Percentiles rank a stretch among this genome's conserved stretches.
phyloP scores from a whole-genome alignment of 2,797 vertebrate genomes.

The Nannoperca obscura region DNA sequence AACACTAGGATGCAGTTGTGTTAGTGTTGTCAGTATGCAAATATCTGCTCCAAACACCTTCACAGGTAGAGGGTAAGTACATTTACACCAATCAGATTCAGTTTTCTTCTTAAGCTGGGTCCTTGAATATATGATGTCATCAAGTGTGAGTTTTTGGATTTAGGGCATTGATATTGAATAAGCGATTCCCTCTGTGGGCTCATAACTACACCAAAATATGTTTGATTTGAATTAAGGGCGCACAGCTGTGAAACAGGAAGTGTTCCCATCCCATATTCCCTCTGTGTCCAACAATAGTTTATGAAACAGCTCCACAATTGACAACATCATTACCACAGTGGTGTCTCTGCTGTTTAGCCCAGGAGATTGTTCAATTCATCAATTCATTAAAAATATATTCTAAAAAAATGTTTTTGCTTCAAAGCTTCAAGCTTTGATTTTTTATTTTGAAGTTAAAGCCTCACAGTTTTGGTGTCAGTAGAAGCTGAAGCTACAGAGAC shows the following conservation, averaged over 20 bases:
- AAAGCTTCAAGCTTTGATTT: not conserved
- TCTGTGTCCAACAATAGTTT: not conserved
- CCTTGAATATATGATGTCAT: slow-evolving; percentile 19
- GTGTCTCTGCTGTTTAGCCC: not conserved
- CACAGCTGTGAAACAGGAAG: slow-evolving; percentile 6
- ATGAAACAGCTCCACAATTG: not conserved
- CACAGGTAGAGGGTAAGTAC: no score
- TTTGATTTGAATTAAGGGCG: not conserved
- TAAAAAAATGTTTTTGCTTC: not conserved
- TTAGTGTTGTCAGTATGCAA: not conserved
- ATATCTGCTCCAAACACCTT: no score
- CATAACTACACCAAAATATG: not conserved
- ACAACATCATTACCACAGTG: not conserved
- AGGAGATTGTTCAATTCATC: not conserved
- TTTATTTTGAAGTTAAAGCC: not conserved
- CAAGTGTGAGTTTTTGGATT: slow-evolving; percentile 16
- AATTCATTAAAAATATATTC: not conserved
- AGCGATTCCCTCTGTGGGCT: not conserved
- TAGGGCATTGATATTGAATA: slow-evolving; percentile 19
- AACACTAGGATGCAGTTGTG: not conserved
- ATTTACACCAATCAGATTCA: no score
- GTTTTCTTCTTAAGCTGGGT: not conserved
- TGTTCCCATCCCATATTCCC: not conserved
- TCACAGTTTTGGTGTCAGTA: not conserved
- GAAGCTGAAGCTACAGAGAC: slow-evolving; percentile 16